A percentile compares a stretch with the other conserved stretches of the same genome.
phyloP scores from a whole-genome alignment of 1,140 invertebrate genomes.

The Gonatopus flavifemur region DNA sequence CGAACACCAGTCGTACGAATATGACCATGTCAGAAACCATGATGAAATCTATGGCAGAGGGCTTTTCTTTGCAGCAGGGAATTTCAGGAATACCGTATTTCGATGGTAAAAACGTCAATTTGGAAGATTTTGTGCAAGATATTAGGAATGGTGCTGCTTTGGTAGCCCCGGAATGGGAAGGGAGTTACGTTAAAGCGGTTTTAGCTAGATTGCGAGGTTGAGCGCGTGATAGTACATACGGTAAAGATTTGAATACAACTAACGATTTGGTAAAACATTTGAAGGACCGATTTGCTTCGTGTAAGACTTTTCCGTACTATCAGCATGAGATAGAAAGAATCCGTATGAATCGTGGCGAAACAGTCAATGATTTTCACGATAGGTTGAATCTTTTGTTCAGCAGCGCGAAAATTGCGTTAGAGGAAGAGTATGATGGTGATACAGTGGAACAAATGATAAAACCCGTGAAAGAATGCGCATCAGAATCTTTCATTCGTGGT shows the following conservation, averaged over 20 bases:
- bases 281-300: background rate
- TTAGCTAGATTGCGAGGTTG: background rate
- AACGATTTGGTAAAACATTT: background rate
- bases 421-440: background rate
- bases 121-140: constrained; percentile 1
- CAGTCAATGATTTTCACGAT: background rate
- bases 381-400: background rate
- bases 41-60: background rate
- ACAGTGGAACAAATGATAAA: background rate
- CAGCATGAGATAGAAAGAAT: background rate
- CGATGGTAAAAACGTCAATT: background rate
- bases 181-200: background rate
- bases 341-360: background rate
- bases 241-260: background rate
- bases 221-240: background rate
- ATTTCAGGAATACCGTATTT: background rate
- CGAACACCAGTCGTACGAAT: background rate
- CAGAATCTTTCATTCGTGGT: background rate
- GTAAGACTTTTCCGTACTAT: background rate
- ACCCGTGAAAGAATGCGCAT: background rate
- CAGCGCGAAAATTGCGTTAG: background rate
- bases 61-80: background rate
- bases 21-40: background rate
- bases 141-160: background rate
- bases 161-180: background rate